Base-by-base conservation (phyloP, 2,113 vertebrate species). In the Cnemophilus loriae region DNA sequence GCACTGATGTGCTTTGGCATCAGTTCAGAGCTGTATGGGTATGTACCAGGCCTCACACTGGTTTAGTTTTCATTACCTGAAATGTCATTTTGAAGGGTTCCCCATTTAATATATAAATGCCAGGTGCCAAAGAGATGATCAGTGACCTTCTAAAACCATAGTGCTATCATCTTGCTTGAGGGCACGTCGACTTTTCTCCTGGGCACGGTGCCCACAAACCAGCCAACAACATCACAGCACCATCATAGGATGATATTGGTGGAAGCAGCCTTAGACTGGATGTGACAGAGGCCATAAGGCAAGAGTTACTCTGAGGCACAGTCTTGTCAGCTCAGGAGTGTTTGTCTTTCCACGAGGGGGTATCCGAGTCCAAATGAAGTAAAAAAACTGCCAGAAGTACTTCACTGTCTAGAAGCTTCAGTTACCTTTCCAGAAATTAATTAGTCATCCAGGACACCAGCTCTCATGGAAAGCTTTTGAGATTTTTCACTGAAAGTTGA, bases 61-160 rank as follows among this genome's bases (percentile, higher is more conserved):
- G 60, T 70, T 88, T 81, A 41, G 61, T 52, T 93, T 90, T 90
- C 82, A 84, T 84, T 77, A 80, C 90, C 64, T 56, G 47, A 95
- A 95, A 90, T 86, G 90, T 78, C 84, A 73, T 86, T 88, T 83
- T 88, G 90, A 88, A 93, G 95, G 64, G 59, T 19, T 86, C 44
- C 17, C 60, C 79, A 49, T 71, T 95, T 78, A 53, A 92, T 49
- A 81, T 53, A 94, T 92, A 92, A 95, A 97, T 91, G 84, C 86
- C 89, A 95, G 84, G 71, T 93, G 88, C 56, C 93, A 86, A 70
- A 91, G 75, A 75, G 90, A 88, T 81, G 87, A 74, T 90, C 59
- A 67, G 74, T 80, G 90, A 97, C 75, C 79, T 95, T 95, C 95
- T 90, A 59, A 92, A 90, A 74, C 56, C 92, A 76, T 2, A 70